These are phyloP conservation scores for Diarsia mendica DNA, from an alignment of 2,888 invertebrate genomes.

Conservation along the genomic window DNA sequence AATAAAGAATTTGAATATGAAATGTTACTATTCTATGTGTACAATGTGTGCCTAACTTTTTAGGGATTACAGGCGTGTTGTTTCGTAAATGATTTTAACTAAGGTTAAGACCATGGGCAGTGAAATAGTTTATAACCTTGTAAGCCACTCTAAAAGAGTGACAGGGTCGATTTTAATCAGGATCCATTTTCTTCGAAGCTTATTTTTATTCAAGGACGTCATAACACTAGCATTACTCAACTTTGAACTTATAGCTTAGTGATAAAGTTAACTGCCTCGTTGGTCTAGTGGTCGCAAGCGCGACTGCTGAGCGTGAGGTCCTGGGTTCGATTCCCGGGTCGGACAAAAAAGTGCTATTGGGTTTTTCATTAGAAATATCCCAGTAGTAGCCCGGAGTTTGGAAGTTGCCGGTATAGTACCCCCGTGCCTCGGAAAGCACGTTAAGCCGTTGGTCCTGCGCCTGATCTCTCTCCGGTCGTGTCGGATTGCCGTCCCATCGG, in stretches of 20 bases:
- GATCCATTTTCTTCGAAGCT: constrained; percentile 16
- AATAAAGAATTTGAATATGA: no score
- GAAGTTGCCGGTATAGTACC: no score
- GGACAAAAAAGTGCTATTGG: no score
- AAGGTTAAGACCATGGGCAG: neutral
- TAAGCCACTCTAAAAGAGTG: constrained; percentile 21
- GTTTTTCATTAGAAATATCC: no score
- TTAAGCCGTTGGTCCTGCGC: no score
- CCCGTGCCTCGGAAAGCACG: no score
- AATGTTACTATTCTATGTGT: no score
- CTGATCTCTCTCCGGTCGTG: no score
- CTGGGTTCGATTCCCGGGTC: no score
- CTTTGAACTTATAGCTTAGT: neutral
- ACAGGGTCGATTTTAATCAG: constrained; percentile 40
- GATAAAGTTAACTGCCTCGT: neutral
- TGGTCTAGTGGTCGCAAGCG: no score
- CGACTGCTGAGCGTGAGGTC: neutral
- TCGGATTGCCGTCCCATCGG: no score
- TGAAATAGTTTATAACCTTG: constrained; percentile 24
- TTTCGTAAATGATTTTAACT: neutral
- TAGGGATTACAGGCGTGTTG: neutral
- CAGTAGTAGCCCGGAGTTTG: no score
- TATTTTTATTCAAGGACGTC: constrained; percentile 23
- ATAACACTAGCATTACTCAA: neutral
- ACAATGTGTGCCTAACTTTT: neutral